These are phyloP conservation scores for Triplophysa bombifrons DNA, from an alignment of 2,797 vertebrate species.

Conservation along the genomic window DNA sequence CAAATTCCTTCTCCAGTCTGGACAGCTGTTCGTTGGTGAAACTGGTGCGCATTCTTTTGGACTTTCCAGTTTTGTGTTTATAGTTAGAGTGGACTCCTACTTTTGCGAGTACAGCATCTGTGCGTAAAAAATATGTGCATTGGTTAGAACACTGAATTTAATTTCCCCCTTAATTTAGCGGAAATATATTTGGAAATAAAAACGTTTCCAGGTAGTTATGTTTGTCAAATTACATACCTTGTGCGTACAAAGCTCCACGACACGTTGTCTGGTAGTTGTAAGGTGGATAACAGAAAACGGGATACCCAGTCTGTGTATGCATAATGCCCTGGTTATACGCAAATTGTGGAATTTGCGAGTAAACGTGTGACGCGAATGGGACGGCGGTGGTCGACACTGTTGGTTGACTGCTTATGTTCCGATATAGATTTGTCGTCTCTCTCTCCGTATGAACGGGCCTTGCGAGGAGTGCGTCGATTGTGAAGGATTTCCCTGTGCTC, in stretches of 20 bases:
- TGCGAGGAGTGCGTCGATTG: constrained; percentile 84
- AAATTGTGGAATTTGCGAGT: constrained; percentile 65
- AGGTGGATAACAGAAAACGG: constrained; percentile 74
- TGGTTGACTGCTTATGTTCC: constrained; percentile 14
- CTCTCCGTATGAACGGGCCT: constrained; percentile 65
- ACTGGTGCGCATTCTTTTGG: constrained; percentile 82
- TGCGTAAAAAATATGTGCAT: neutral
- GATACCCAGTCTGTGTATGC: constrained; percentile 69
- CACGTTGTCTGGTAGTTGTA: constrained; percentile 70
- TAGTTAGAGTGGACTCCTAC: constrained; percentile 64
- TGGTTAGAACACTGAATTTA: neutral
- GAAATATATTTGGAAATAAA: neutral
- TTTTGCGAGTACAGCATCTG: constrained; percentile 69
- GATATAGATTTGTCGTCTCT: constrained; percentile 54
- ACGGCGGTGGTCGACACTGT: constrained; percentile 45
- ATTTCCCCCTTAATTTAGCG: neutral
- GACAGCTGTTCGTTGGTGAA: constrained; percentile 86
- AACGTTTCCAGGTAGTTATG: neutral
- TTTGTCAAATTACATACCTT: constrained; percentile 69
- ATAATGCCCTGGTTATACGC: constrained; percentile 64
- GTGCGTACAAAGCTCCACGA: constrained; percentile 70
- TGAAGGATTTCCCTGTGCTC: constrained; percentile 77
- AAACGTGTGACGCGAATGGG: constrained; percentile 59
- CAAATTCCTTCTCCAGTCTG: constrained; percentile 84
- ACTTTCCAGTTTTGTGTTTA: constrained; percentile 78